A percentile compares a stretch with the other conserved stretches of the same genome.
Evolutionary conservation across 2,888 invertebrate species (phyloP).

Genomic region (Creontiades dilutus): DNA sequence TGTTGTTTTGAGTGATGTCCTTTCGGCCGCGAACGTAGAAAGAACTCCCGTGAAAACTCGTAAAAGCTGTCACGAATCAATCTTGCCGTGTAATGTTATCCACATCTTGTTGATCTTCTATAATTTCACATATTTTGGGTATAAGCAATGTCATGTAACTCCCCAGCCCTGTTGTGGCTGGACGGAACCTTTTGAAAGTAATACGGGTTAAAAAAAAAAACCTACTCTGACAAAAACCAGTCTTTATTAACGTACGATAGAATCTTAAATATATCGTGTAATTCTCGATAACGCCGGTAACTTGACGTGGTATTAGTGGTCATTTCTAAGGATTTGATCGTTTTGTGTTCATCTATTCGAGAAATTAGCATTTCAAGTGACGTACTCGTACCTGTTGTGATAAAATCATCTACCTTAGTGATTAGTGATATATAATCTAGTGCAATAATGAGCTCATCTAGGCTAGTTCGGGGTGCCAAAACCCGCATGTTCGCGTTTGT

Average conservation of each 20-base stretch:
- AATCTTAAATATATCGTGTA: not conserved
- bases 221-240: not conserved
- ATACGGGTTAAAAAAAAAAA: slow-evolving; percentile 1
- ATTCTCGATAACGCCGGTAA: not conserved
- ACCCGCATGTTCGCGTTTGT: slow-evolving; percentile 81
- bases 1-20: not conserved
- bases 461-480: slow-evolving; percentile 82
- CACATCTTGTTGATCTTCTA: not conserved
- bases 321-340: not conserved
- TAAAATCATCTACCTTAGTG: not conserved
- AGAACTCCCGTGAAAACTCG: not conserved
- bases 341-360: not conserved
- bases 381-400: not conserved
- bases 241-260: not conserved
- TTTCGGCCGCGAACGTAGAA: not conserved
- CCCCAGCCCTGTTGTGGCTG: slow-evolving; percentile 18
- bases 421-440: not conserved
- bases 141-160: slow-evolving; percentile 21
- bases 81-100: not conserved
- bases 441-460: slow-evolving; percentile 80
- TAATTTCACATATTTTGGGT: not conserved
- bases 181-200: slow-evolving; percentile 9
- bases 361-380: not conserved
- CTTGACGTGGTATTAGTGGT: not conserved
- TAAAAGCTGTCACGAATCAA: not conserved